Evolutionary conservation across 2,797 vertebrate genomes (phyloP).

Genomic region (Falco columbarius): DNA sequence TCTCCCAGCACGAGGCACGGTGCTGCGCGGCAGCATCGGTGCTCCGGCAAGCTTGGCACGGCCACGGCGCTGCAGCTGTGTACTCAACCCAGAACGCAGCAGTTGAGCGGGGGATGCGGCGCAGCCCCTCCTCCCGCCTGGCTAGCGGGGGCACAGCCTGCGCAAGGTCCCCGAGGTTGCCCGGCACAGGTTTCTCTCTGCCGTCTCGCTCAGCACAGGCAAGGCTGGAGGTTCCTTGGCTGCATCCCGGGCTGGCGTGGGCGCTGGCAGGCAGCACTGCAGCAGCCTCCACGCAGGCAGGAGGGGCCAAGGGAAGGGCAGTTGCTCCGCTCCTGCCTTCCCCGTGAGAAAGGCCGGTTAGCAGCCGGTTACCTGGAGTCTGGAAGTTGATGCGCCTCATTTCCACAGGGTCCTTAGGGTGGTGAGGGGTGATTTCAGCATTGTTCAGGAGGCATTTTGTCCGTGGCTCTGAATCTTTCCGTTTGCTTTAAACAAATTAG

Average conservation of each 20-base stretch:
- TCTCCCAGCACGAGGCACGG: accelerated
- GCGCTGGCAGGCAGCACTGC: not conserved
- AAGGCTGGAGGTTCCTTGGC: not conserved
- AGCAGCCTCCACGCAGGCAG: not conserved
- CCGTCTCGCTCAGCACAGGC: not conserved
- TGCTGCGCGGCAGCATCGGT: accelerated
- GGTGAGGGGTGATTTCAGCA: conserved; percentile 91
- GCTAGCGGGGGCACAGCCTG: not conserved
- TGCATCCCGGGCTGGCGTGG: not conserved
- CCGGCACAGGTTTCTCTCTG: not conserved
- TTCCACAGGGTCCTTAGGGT: conserved; percentile 96
- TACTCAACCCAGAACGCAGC: not conserved
- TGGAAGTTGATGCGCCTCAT: conserved; percentile 99
- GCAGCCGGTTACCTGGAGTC: conserved; percentile 86
- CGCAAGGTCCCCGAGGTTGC: not conserved
- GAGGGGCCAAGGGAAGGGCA: not conserved
- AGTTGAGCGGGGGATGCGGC: not conserved
- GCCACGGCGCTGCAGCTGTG: not conserved
- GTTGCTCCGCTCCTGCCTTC: conserved; percentile 42
- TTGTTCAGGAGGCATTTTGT: conserved; percentile 97
- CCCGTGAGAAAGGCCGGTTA: not conserved
- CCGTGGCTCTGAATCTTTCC: conserved; percentile 94
- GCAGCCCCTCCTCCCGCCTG: not conserved
- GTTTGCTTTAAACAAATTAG: conserved; percentile 80
- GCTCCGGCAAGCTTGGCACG: not conserved